Evolutionary conservation across 2,113 vertebrate genomes (phyloP), one percentile per base, ranked within the genome.

Genomic region (Diphyllodes magnificus): DNA sequence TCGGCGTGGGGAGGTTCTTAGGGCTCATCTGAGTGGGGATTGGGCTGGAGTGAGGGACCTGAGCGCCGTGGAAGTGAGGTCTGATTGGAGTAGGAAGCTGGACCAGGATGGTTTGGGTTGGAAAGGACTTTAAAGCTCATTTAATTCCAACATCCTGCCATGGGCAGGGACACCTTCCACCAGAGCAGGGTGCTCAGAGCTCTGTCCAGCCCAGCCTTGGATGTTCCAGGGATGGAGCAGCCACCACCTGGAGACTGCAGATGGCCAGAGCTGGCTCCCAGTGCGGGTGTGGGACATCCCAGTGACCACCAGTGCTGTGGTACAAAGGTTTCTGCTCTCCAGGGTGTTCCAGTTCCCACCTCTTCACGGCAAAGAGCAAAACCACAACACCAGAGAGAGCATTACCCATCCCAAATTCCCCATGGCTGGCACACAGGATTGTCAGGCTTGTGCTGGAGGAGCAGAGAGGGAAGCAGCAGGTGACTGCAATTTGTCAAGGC

Each of bases 1-100:
- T 82, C 40, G 49, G 68, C 40, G 4, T 5, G 25, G 50, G 40
- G 56, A 45, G 30, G 59, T 24, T 77, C 54, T 59, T 9, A 17
- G 69, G 31, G 9, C 17, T 68, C 3, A 0, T 1, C 37, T 42
- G 59, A 63, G 22, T 1, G 23, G n/a, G 72, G 7, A 11, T 0
- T 37, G 2, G 7, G 19, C 59, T 30, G n/a, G 4, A 11, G 9
- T 7, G 73, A 57, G 49, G 28, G 24, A 42, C 53, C 45, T 65
- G 66, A 54, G 24, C 35, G 22, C 50, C 18, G 6, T 15, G 50
- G 40, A 30, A 44, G 6, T 10, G 31, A 14, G 28, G 49, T 39
- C 66, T 59, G 39, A 4, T 31, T 11, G 3, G 50, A 33, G 71
- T 6, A 31, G 49, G 24, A 54, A 16, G 22, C 56, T 35, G 50